Evolutionary conservation across 2,113 vertebrate species (phyloP).

Genomic region (Chloroceryle aenea): DNA sequence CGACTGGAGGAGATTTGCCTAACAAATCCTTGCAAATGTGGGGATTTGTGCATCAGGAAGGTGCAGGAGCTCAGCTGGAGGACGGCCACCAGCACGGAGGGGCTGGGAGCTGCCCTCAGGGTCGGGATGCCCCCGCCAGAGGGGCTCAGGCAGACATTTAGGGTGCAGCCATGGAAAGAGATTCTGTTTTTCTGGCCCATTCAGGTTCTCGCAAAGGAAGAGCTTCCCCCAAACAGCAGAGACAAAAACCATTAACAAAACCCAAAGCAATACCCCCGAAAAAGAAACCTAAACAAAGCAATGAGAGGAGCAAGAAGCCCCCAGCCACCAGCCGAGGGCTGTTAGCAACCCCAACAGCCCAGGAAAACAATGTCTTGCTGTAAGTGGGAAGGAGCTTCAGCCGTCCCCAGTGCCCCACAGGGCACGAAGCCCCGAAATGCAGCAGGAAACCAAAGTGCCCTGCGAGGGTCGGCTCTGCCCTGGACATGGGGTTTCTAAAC

Average conservation of each 20-base stretch:
- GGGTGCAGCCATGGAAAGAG: neutral
- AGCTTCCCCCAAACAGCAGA: neutral
- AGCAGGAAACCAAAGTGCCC: neutral
- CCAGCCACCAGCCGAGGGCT: neutral
- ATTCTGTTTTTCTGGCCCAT: neutral
- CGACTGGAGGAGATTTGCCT: neutral
- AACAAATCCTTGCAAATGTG: constrained; percentile 39
- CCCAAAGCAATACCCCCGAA: neutral
- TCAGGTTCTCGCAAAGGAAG: neutral
- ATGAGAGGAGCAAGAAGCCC: neutral
- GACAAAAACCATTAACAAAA: neutral
- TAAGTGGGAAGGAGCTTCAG: neutral
- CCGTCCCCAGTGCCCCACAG: fast-evolving
- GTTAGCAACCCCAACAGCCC: neutral
- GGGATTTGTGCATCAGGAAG: neutral
- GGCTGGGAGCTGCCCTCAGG: neutral
- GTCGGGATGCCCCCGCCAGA: fast-evolving
- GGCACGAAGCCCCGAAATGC: fast-evolving
- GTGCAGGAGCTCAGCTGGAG: neutral
- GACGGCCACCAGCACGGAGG: fast-evolving
- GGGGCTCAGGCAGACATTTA: neutral
- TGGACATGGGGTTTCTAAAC: neutral
- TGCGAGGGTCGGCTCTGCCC: neutral
- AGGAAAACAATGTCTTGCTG: neutral
- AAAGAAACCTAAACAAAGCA: neutral